These are phyloP conservation scores for Aproaerema taeniolella DNA, from an alignment of 2,888 invertebrate genomes.

Conservation along the genomic window DNA sequence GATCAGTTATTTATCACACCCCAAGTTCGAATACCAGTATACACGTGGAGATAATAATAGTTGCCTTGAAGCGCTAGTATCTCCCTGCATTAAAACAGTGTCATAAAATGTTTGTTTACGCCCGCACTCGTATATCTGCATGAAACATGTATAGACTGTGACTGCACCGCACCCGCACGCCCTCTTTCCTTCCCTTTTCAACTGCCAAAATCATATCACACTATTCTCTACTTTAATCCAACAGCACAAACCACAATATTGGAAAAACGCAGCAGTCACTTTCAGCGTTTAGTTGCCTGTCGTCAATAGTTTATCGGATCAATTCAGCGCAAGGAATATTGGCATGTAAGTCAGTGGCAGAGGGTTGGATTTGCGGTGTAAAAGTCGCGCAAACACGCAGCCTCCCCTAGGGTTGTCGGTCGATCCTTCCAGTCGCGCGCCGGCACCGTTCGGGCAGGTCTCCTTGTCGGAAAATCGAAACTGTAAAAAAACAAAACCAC, in stretches of 20 bases:
- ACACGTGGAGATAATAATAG: no score
- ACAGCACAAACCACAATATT: constrained; percentile 27
- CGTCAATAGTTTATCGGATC: constrained; percentile 37
- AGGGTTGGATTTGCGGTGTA: constrained; percentile 31
- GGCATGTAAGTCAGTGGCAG: constrained; percentile 30
- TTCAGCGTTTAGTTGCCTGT: constrained; percentile 35
- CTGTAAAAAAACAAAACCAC: constrained; percentile 50
- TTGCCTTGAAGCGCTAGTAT: no score
- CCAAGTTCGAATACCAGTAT: not conserved
- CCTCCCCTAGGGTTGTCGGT: constrained; percentile 71
- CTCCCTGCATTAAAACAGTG: not conserved
- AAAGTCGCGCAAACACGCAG: constrained; percentile 59
- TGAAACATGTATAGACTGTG: no score
- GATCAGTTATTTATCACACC: not conserved
- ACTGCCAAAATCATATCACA: constrained; percentile 46
- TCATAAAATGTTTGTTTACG: constrained; percentile 23
- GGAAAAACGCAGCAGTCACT: constrained; percentile 22
- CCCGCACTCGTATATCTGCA: no score
- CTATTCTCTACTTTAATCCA: constrained; percentile 31
- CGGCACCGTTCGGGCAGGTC: constrained; percentile 66
- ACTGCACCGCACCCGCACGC: constrained; percentile 38
- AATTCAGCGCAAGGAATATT: constrained; percentile 15
- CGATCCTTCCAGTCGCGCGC: constrained; percentile 74
- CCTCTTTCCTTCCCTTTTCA: constrained; percentile 55
- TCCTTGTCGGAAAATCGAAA: constrained; percentile 39